Conservation (phyloP, 1,140 invertebrate species). For the Panagrolaimus sp. region DNA sequence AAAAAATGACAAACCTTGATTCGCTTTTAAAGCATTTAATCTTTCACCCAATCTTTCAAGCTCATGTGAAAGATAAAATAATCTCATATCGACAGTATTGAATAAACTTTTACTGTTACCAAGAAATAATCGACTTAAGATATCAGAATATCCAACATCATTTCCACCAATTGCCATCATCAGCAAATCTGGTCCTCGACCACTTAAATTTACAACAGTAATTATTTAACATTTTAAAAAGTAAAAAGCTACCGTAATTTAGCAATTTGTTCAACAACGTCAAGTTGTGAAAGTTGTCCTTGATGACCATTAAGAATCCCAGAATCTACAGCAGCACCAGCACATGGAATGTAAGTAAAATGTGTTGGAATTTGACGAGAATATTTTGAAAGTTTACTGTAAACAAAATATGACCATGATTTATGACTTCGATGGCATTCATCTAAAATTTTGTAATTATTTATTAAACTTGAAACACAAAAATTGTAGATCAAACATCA, state of each 20-base stretch:
- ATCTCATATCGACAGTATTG: conserved; percentile 18
- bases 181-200: conserved; percentile 21
- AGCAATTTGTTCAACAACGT: conserved; percentile 19
- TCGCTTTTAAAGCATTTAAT: conserved; percentile 5
- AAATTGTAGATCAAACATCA: too few species aligned
- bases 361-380: conserved; percentile 9
- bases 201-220: background rate
- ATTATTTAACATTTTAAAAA: background rate
- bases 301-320: conserved; percentile 8
- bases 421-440: conserved; percentile 22
- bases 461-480: too few species aligned
- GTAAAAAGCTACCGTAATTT: conserved; percentile 14
- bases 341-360: conserved; percentile 22
- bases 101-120: conserved; percentile 23
- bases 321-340: conserved; percentile 22
- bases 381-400: background rate
- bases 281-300: conserved; percentile 15
- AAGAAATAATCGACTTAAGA: conserved; percentile 9
- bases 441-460: conserved; percentile 15
- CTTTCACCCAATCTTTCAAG: conserved; percentile 22
- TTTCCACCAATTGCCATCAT: conserved; percentile 25
- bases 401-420: conserved; percentile 20
- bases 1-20: background rate
- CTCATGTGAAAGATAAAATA: conserved; percentile 25
- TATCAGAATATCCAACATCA: conserved; percentile 26